Conservation (phyloP, 1,140 invertebrate species). For the Drosophila sp. region DNA sequence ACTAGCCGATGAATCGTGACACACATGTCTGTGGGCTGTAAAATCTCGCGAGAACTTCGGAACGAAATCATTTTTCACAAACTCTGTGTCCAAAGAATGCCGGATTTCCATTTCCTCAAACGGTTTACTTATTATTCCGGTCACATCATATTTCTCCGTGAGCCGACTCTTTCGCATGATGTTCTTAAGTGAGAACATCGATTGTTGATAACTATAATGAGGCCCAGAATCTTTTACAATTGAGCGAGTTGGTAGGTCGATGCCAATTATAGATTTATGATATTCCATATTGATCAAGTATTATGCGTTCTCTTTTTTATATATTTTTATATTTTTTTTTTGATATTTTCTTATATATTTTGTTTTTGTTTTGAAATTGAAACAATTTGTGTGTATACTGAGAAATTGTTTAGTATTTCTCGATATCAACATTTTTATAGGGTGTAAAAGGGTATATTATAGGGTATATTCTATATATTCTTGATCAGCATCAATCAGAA, state of each 20-base stretch:
- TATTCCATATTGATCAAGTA: neutral
- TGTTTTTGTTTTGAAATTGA: no score
- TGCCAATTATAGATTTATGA: neutral
- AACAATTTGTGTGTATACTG: no score
- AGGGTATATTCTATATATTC: no score
- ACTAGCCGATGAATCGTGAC: neutral
- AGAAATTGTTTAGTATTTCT: no score
- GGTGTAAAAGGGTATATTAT: no score
- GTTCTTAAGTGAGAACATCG: neutral
- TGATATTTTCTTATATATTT: no score
- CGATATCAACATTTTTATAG: no score
- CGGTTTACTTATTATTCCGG: neutral
- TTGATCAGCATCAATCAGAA: no score
- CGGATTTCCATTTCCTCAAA: neutral
- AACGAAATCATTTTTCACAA: neutral
- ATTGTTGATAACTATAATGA: neutral
- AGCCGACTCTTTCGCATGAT: neutral
- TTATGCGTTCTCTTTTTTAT: neutral
- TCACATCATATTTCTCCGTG: neutral
- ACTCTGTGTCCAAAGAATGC: neutral
- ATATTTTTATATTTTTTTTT: no score
- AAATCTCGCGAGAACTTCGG: accelerated
- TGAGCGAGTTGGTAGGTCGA: neutral
- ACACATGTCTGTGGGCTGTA: neutral
- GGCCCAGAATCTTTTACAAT: neutral